These are phyloP conservation scores for Drosophila melanogaster DNA, from an alignment of 1,140 invertebrate species.

Conservation along the genomic window Release_6_plus_ISO1_MT NT_033777.3:20787501-20788000, in stretches of 20 bases:
- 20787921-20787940: not conserved
- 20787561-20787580: constrained; percentile 1
- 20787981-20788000: constrained; percentile 56
- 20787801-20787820: not conserved
- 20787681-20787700: too few relatives aligned
- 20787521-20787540: not conserved
- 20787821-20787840: constrained; percentile 4
- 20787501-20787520: constrained; percentile 1
- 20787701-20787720: too few relatives aligned
- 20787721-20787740: too few relatives aligned
- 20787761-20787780: not conserved
- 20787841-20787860: constrained; percentile 42
- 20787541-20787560: not conserved
- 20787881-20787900: constrained; percentile 46
- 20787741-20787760: too few relatives aligned
- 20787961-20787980: constrained; percentile 16
- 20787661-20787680: too few relatives aligned
- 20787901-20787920: constrained; percentile 38
- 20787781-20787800: not conserved
- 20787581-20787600: too few relatives aligned
- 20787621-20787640: too few relatives aligned
- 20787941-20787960: constrained; percentile 5
- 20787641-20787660: too few relatives aligned
- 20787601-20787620: too few relatives aligned
- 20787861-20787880: constrained; percentile 18